Base-by-base conservation (phyloP, 2,888 invertebrate species). In the Drosophila mulleri region DNA sequence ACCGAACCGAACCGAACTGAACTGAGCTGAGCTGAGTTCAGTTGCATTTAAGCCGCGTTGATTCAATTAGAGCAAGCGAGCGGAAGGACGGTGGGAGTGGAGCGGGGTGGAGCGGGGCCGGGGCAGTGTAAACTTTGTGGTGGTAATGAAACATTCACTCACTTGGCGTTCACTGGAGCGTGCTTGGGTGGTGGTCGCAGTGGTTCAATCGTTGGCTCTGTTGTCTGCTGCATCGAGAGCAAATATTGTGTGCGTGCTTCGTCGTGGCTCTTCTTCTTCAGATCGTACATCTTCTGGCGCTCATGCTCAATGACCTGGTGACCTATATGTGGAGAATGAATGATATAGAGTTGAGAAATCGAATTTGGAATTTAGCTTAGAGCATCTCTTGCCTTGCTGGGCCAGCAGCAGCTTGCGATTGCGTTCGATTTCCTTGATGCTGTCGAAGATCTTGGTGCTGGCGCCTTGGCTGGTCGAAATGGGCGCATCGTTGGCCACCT, bases 241-340 rank as follows among this genome's bases (percentile, higher is more conserved):
- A 98, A 96, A 97, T 98, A 98, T 80, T 97, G 96, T 23, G 96
- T 96, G 77, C 96, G 96, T 4, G 98, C 98, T 93, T 98, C 98
- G 91, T 97, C 96, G 89, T 98, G 98, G 0, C 96, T 97, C 53
- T 96, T 94, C 80, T 97, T 95, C 90, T 98, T 98, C 63, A 98
- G 93, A 88, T 97, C 98, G 70, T 96, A 95, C 80, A 98, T 97
- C 86, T 98, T 95, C 82, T 97, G 96, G 44, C 97, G 94, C 92
- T 98, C 98, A 91, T 98, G 96, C 91, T 98, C 98, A 88, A 98
- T 98, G 74, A 98, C 97, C 94, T 97, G 96, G 83, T 97, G 97
- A 72, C 98, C 98, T 98, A 69, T 23, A 53, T 18, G 9, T 20
- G 35, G 8, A 47, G 3, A 2, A 44, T 14, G 26, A 35, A 14